phyloP scores from a whole-genome alignment of 2,797 vertebrate species.

The Lophotriccus pileatus region DNA sequence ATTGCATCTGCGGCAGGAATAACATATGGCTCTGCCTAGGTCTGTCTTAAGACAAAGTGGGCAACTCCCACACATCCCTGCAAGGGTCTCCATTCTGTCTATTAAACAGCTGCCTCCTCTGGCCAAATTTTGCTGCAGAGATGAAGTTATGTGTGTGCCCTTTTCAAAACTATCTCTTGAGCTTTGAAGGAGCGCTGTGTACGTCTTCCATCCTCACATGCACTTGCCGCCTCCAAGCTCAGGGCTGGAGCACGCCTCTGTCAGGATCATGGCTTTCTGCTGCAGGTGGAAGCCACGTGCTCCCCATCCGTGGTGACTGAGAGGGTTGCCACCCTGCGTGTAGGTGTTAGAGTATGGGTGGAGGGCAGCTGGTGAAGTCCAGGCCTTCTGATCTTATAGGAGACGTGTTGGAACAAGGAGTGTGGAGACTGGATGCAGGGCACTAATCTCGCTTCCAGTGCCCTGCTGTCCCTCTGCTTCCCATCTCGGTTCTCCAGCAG shows the following conservation, averaged over 20 bases:
- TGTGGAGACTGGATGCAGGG: neutral
- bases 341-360: too few relatives aligned
- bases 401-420: accelerated
- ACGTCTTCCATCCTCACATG: neutral
- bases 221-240: neutral
- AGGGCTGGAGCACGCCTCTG: neutral
- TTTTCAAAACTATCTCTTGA: neutral
- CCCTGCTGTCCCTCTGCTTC: neutral
- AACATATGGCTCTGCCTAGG: neutral
- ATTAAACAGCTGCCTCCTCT: neutral
- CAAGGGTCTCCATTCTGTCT: neutral
- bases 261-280: neutral
- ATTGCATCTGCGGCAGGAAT: neutral
- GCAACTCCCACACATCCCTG: neutral
- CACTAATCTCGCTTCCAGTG: neutral
- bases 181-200: neutral
- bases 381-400: neutral
- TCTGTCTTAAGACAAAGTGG: neutral
- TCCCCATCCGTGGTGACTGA: accelerated
- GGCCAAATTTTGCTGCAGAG: neutral
- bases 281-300: neutral
- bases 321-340: accelerated
- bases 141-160: neutral
- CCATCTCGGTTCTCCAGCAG: neutral
- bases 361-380: neutral